Evolutionary conservation across 1,140 invertebrate genomes (phyloP).

Genomic region (Ips typographus): DNA sequence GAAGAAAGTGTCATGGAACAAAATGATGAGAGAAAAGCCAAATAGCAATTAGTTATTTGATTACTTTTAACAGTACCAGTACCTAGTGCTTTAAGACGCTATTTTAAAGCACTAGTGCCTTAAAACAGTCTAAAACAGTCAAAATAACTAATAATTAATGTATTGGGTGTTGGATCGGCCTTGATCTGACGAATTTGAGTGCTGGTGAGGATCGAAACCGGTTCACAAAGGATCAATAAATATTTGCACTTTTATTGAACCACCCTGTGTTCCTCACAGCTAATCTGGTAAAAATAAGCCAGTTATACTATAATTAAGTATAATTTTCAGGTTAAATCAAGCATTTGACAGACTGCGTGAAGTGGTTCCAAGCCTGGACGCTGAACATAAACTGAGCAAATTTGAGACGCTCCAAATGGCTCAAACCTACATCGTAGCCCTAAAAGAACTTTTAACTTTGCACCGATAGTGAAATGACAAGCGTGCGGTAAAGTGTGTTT

Average conservation of each 20-base stretch:
- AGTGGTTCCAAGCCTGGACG: slow-evolving; percentile 76
- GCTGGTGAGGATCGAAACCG: too few species aligned
- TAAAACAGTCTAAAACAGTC: too few species aligned
- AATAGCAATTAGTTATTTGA: too few species aligned
- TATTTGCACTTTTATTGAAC: too few species aligned
- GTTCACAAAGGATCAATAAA: too few species aligned
- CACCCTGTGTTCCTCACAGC: too few species aligned
- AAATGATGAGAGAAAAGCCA: too few species aligned
- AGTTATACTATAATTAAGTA: background rate
- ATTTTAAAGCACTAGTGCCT: too few species aligned
- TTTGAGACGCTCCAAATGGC: slow-evolving; percentile 89
- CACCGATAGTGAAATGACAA: background rate
- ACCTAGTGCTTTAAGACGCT: too few species aligned
- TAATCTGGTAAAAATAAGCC: background rate
- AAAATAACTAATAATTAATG: background rate
- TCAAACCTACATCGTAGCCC: slow-evolving; percentile 77
- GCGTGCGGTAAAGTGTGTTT: background rate
- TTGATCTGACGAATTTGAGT: too few species aligned
- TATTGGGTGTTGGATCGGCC: background rate
- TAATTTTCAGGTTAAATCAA: slow-evolving; percentile 65
- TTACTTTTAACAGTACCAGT: too few species aligned
- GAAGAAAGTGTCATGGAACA: too few species aligned
- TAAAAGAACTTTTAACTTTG: slow-evolving; percentile 63
- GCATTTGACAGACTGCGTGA: slow-evolving; percentile 76
- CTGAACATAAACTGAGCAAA: slow-evolving; percentile 81